These are phyloP conservation scores for Anomalospiza imberbis DNA, from an alignment of 2,797 vertebrate genomes.

Conservation along the genomic window DNA sequence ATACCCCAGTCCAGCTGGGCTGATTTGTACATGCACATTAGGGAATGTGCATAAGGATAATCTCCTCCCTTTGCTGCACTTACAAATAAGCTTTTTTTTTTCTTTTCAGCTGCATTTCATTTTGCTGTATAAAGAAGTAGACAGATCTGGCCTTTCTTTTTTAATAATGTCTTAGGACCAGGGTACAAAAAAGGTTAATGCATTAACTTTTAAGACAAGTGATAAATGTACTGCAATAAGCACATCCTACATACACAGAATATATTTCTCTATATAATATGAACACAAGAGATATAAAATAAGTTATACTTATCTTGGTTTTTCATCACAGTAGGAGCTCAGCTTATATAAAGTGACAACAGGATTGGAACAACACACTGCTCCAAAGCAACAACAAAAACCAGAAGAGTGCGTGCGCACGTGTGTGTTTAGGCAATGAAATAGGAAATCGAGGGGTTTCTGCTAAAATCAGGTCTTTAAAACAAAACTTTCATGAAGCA, in stretches of 20 bases:
- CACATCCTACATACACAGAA: constrained; percentile 69
- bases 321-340: constrained; percentile 66
- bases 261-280: constrained; percentile 70
- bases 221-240: constrained; percentile 68
- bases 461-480: neutral
- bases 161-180: constrained; percentile 63
- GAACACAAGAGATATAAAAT: constrained; percentile 76
- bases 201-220: constrained; percentile 63
- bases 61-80: neutral
- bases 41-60: neutral
- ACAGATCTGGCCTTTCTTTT: constrained; percentile 43
- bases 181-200: constrained; percentile 71
- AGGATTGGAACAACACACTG: constrained; percentile 13
- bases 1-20: neutral
- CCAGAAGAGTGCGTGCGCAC: neutral
- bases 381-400: constrained; percentile 45
- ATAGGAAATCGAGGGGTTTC: neutral
- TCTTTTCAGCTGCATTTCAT: neutral
- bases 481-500: neutral
- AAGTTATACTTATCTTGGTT: constrained; percentile 70
- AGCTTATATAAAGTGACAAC: constrained; percentile 66
- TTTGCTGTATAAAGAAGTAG: constrained; percentile 13
- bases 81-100: neutral
- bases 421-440: neutral
- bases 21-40: neutral